Conservation (phyloP, 2,797 vertebrate genomes). For the Pseudochirops cupreus region DNA sequence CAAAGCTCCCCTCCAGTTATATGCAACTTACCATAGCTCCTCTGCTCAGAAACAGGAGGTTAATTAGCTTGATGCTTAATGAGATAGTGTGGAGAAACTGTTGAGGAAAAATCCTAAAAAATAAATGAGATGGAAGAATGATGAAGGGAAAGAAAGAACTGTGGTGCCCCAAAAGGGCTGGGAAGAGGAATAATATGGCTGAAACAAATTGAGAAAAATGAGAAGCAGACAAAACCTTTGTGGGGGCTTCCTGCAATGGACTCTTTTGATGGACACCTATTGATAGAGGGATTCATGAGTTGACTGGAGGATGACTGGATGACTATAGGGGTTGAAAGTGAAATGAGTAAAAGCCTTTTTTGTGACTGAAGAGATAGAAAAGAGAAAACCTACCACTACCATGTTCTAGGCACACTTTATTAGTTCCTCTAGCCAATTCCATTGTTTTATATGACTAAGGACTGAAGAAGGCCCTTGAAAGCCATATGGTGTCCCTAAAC, state of each 20-base stretch:
- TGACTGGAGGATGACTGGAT: neutral
- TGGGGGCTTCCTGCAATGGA: neutral
- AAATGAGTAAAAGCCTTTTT: neutral
- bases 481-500: too few relatives aligned
- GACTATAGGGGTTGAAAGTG: neutral
- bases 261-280: neutral
- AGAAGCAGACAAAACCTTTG: neutral
- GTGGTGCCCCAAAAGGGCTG: conserved; percentile 8
- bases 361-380: conserved; percentile 9
- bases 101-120: conserved; percentile 78
- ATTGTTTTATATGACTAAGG: neutral
- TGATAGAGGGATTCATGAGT: neutral
- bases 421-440: conserved; percentile 17
- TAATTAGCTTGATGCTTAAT: conserved; percentile 83
- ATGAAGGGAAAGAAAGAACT: conserved; percentile 2
- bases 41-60: conserved; percentile 79
- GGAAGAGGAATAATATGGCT: conserved; percentile 21
- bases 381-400: conserved; percentile 20
- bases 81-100: conserved; percentile 82
- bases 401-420: conserved; percentile 10
- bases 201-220: conserved; percentile 59
- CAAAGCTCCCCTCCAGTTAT: conserved; percentile 74
- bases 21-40: conserved; percentile 67
- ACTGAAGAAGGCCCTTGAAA: too few relatives aligned
- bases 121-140: conserved; percentile 76